Conservation (phyloP, 92 coral and sea anemone genomes). For the Paragorgia papillata region DNA sequence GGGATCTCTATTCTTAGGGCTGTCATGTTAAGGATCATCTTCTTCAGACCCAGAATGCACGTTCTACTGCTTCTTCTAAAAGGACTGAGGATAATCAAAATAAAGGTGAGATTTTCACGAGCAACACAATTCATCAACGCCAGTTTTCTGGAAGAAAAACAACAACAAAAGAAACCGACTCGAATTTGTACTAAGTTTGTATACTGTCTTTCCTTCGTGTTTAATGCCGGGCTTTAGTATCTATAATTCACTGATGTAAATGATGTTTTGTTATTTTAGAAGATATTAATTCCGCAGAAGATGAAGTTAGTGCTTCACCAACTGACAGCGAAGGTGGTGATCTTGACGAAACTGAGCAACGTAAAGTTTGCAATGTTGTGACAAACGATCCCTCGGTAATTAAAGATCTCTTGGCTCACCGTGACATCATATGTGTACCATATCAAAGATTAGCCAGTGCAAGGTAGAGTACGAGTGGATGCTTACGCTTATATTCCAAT, state of each 20-base stretch:
- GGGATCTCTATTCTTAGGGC: neutral
- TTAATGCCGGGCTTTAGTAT: no score
- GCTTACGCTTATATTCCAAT: neutral
- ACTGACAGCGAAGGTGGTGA: neutral
- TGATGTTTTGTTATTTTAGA: neutral
- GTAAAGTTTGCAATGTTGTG: conserved; percentile 7
- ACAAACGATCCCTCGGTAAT: conserved; percentile 67
- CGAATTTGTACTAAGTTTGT: no score
- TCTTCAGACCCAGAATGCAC: conserved; percentile 21
- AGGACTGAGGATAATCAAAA: neutral
- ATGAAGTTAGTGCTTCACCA: neutral
- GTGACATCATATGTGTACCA: conserved; percentile 76
- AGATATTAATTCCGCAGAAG: neutral
- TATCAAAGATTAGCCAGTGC: conserved; percentile 75
- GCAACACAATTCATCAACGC: no score
- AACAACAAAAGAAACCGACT: no score
- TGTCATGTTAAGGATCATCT: conserved; percentile 31
- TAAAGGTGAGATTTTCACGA: no score
- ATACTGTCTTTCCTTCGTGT: neutral
- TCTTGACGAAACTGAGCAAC: neutral
- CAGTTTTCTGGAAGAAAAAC: no score
- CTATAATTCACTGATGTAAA: no score
- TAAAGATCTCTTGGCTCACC: conserved; percentile 81
- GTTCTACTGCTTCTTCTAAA: neutral
- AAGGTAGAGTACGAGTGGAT: conserved; percentile 52